Evolutionary conservation across 2,797 vertebrate species (phyloP), one percentile per base, ranked within the genome.

Genomic region (Parauchenoglanis ngamensis): DNA sequence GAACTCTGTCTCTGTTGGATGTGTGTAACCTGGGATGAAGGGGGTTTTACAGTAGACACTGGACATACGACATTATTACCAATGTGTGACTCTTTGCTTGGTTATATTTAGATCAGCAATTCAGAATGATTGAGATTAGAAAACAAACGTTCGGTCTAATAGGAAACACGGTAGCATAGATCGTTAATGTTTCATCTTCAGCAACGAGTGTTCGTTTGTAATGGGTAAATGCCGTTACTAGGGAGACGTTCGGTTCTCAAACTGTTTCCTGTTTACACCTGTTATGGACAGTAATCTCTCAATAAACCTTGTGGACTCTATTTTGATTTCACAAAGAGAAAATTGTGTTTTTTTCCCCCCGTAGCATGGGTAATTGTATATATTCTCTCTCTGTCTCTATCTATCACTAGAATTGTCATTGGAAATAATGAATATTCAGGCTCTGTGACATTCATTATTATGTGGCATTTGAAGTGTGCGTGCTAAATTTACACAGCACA

Each of bases 41-140:
- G 89, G 90, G 89, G 70, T 89, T 91, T 93, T 91, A 92, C 93
- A 91, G 91, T 93, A 89, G 94, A 94, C 92, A 31, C 89, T 93
- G 80, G 79, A 61, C 44, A 94, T 95, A 95, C 94, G 95, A 95
- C 94, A 95, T 95, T 95, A 95, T 95, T 96, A 95, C 95, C 94
- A 92, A 92, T 90, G 93, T 94, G 94, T 94, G 94, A 92, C 91
- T 93, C 90, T 92, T 92, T 92, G 91, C 94, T 93, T 93, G 93
- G 93, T 94, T 94, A 93, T 94, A 94, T 95, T 95, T 94, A 93
- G 94, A 93, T 93, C 91, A 90, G 92, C 93, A 91, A 84, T 92
- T 93, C 92, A 91, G 44, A 90, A 35, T 4, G 68, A 84, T 25
- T 56, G 68, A 90, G 90, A 92, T 93, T 83, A 92, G 91, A 92